Evolutionary conservation across 2,888 invertebrate genomes (phyloP).

Genomic region (Uropetala carovei): DNA sequence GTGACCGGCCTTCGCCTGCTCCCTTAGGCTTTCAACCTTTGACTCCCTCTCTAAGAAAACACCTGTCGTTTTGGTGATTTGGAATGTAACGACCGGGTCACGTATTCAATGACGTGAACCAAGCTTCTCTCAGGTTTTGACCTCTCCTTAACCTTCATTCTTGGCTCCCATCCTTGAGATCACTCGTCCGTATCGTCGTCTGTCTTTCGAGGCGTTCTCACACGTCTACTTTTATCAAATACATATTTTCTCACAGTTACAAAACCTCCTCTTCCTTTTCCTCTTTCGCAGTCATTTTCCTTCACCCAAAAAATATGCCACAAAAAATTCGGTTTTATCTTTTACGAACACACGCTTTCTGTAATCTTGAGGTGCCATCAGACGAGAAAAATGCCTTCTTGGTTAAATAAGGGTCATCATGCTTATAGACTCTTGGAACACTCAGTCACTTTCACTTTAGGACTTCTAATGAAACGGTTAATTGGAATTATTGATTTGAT

Average conservation of each 20-base stretch:
- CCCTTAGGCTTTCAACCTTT: neutral
- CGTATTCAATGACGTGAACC: neutral
- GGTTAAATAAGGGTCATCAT: neutral
- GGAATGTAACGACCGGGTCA: neutral
- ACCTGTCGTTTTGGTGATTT: neutral
- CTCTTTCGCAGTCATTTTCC: slow-evolving; percentile 19
- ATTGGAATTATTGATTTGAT: too few relatives aligned
- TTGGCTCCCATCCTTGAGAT: slow-evolving; percentile 34
- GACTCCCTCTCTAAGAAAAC: neutral
- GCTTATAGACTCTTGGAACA: too few relatives aligned
- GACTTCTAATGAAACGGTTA: too few relatives aligned
- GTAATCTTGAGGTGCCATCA: neutral
- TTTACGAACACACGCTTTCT: neutral
- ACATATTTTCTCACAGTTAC: neutral
- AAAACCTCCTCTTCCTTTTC: neutral
- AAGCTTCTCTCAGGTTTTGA: neutral
- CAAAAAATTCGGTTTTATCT: slow-evolving; percentile 41
- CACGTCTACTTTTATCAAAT: slow-evolving; percentile 47
- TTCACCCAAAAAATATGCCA: slow-evolving; percentile 38
- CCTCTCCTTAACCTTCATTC: slow-evolving; percentile 39
- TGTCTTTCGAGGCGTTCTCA: neutral
- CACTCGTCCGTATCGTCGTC: neutral
- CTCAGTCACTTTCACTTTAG: too few relatives aligned
- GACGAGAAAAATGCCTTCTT: neutral
- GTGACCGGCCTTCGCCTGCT: neutral